Base-by-base conservation (phyloP, 2,888 invertebrate genomes). In the Pseudococcus longispinus region DNA sequence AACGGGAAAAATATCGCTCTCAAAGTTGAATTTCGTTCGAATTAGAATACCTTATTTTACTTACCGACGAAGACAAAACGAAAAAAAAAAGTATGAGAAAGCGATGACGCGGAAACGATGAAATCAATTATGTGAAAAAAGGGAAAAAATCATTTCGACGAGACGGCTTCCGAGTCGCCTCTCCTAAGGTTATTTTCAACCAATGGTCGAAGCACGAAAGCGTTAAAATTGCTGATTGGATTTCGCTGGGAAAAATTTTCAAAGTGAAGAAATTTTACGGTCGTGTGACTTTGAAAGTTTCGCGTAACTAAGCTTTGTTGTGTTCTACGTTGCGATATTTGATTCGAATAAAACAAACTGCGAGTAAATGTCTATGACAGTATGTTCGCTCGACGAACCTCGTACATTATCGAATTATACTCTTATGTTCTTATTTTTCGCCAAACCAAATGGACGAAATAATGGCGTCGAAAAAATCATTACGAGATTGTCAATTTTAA, bases 101-200 rank as follows among this genome's bases (percentile, higher is more conserved):
- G 70, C 70, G 70, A 70, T 70, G 70, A 70, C 29, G 29, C 70
- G 70, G 70, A 70, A 65, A 65, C 65, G 65, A 65, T 26, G 26
- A 23, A 60, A 70, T 70, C 29, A 70, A 70, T 70, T 70, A 70
- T 15, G 18, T n/a, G n/a, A n/a, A n/a, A 29, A 70, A 70, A 70
- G 23, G 11, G 20, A 60, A 60, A 60, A 60, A 60, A 60, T 60
- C 11, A 23, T 60, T 23, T 60, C 60, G 8, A 23, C 20, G 55
- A 2, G 55, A 55, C 23, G 13, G 4, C 37, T 5, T n/a, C 26
- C 23, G 26, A 26, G 20, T 15, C 26, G 26, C 15, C 15, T 23
- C 26, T 65, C 15, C 9, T 70, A 26, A 65, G 26, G 26, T 70
- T 70, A 32, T 70, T 70, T 70, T 70, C 29, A 23, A 70, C 15